phyloP scores from a whole-genome alignment of 2,888 invertebrate genomes.

The Alloplasta piceator region DNA sequence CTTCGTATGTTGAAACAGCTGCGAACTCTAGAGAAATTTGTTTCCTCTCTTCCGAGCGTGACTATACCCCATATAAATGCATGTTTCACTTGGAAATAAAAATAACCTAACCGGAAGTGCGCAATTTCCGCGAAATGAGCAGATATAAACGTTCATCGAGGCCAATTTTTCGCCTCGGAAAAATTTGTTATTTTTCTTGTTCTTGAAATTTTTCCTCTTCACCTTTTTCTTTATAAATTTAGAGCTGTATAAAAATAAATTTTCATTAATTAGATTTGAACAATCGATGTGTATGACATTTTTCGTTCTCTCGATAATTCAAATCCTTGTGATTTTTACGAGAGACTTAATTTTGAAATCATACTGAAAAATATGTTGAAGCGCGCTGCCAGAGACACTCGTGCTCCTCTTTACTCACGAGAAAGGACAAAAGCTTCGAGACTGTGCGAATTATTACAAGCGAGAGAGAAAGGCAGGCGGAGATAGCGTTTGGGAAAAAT shows the following conservation, averaged over 20 bases:
- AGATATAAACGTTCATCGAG: slow-evolving; percentile 51
- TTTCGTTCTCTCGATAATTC: neutral
- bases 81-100: slow-evolving; percentile 8
- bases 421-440: neutral
- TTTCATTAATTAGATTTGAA: too few species aligned
- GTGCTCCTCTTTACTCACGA: neutral
- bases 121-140: slow-evolving; percentile 17
- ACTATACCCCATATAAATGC: slow-evolving; percentile 6
- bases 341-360: too few species aligned
- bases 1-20: slow-evolving; percentile 49
- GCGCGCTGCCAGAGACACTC: neutral
- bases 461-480: neutral
- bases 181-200: slow-evolving; percentile 12
- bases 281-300: too few species aligned
- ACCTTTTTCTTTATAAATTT: neutral
- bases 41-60: slow-evolving; percentile 39
- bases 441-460: neutral
- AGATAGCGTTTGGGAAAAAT: slow-evolving; percentile 10
- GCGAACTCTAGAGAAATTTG: slow-evolving; percentile 48
- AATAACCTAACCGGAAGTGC: slow-evolving; percentile 29
- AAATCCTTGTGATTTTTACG: neutral
- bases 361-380: too few species aligned
- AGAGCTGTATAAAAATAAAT: neutral
- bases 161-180: slow-evolving; percentile 45
- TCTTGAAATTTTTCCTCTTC: neutral